phyloP scores from a whole-genome alignment of 2,888 invertebrate genomes.

The Apodemia zela region DNA sequence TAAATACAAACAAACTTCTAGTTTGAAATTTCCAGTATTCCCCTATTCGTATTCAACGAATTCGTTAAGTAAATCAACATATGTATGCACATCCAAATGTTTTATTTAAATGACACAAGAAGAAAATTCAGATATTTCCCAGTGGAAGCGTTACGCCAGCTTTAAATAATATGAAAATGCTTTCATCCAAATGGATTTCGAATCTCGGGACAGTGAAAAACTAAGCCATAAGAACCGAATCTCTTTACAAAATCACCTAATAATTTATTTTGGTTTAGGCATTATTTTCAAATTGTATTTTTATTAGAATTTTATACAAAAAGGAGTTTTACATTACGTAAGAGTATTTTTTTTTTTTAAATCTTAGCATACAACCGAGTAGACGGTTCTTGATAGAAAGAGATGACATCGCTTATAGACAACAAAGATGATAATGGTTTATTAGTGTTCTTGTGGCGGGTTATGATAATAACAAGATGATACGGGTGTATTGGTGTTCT shows the following conservation, averaged over 20 bases:
- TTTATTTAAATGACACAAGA: constrained; percentile 1
- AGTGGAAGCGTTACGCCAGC: constrained; percentile 20
- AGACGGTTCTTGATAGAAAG: no score
- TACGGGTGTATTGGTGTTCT: no score
- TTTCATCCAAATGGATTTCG: constrained; percentile 26
- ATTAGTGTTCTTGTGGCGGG: no score
- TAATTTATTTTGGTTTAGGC: background rate
- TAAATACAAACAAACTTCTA: background rate
- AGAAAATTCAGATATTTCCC: constrained; percentile 26
- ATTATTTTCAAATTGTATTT: no score
- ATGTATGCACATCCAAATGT: background rate
- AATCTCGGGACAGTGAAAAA: constrained; percentile 20
- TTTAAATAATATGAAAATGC: constrained; percentile 28
- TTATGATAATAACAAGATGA: no score
- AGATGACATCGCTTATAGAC: no score
- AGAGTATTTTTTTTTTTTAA: no score
- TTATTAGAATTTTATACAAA: no score
- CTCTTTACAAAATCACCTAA: constrained; percentile 2
- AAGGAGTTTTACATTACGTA: no score
- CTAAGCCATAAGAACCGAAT: background rate
- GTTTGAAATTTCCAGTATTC: background rate
- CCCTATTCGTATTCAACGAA: background rate
- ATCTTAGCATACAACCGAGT: no score
- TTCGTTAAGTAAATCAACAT: constrained; percentile 3
- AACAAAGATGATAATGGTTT: no score